Conservation (phyloP, 1,140 invertebrate species). For the Vollenhovia emeryi region DNA sequence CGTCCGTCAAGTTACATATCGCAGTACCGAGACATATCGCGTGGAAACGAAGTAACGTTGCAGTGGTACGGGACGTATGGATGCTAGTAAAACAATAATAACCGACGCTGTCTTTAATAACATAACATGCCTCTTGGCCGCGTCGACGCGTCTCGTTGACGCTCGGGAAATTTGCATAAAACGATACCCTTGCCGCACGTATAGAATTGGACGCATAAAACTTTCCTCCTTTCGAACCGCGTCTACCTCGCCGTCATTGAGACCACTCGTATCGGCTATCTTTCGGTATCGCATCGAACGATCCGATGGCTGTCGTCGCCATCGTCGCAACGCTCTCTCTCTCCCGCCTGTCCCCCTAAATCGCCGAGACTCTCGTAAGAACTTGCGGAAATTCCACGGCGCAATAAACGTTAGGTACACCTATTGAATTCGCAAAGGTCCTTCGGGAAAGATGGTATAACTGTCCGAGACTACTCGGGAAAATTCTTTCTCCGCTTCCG, state of each 20-base stretch:
- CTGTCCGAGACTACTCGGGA: constrained; percentile 18
- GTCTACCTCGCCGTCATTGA: constrained; percentile 11
- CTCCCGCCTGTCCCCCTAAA: not conserved
- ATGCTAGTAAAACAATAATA: not conserved
- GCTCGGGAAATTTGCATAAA: constrained; percentile 33
- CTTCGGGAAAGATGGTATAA: constrained; percentile 41
- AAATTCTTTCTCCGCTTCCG: constrained; percentile 33
- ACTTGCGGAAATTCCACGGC: constrained; percentile 42
- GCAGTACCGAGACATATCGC: not conserved
- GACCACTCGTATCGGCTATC: constrained; percentile 21
- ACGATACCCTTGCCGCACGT: not conserved
- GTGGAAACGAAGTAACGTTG: not conserved
- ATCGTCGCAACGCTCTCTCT: not conserved
- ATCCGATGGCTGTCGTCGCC: not conserved
- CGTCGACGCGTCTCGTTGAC: not conserved
- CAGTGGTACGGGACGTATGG: not conserved
- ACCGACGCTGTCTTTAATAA: not conserved
- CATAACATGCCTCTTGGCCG: not conserved
- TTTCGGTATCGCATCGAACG: constrained; percentile 17
- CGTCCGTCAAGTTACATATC: not conserved
- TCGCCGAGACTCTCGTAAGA: not conserved
- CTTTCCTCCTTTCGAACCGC: not conserved
- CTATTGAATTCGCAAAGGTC: constrained; percentile 50
- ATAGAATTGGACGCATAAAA: constrained; percentile 3
- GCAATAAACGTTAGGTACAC: constrained; percentile 60